A percentile compares a stretch with the other conserved stretches of the same genome.
Conservation (phyloP, 2,797 vertebrate genomes). For the Microctenopoma steveboyesi region DNA sequence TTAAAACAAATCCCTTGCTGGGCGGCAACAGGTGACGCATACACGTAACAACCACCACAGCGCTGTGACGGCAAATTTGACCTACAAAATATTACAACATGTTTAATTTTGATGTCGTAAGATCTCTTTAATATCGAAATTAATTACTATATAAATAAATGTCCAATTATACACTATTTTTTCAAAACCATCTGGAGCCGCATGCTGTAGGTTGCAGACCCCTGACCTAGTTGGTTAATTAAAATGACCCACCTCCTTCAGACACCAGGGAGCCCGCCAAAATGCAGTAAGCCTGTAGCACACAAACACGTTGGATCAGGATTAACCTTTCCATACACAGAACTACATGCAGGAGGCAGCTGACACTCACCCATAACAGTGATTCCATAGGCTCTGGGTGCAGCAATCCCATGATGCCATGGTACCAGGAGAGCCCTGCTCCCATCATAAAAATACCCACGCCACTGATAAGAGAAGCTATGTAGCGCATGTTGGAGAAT, state of each 20-base stretch:
- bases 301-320: background rate
- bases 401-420: conserved; percentile 95
- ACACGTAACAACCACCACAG: too few relatives aligned
- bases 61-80: too few relatives aligned
- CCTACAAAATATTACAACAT: too few relatives aligned
- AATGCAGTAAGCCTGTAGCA: conserved; percentile 95
- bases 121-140: too few relatives aligned
- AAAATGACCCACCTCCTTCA: conserved; percentile 91
- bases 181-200: too few relatives aligned
- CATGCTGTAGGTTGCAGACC: too few relatives aligned
- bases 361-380: conserved; percentile 91
- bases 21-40: too few relatives aligned
- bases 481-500: conserved; percentile 99
- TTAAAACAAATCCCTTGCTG: too few relatives aligned
- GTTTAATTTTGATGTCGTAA: too few relatives aligned
- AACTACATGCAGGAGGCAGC: background rate
- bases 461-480: conserved; percentile 96
- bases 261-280: conserved; percentile 96
- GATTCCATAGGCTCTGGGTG: conserved; percentile 95
- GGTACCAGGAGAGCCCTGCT: conserved; percentile 98
- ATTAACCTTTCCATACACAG: background rate
- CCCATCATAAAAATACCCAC: conserved; percentile 99
- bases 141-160: too few relatives aligned
- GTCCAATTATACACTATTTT: too few relatives aligned
- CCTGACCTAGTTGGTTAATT: background rate